Conservation (phyloP, 2,113 vertebrate genomes). For the Nibea coibor region DNA sequence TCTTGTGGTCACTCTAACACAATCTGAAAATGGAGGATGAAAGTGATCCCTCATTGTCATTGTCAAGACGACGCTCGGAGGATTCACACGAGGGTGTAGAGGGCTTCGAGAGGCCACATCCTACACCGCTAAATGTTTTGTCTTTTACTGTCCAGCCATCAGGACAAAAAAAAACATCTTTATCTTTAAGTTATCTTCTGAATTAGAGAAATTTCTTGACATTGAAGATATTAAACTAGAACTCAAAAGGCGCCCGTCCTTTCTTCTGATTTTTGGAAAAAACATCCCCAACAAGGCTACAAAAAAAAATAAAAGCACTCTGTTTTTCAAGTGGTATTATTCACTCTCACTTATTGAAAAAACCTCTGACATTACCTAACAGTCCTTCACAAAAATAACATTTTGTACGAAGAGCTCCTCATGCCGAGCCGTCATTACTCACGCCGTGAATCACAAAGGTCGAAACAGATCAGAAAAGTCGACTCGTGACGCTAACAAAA, state of each 20-base stretch:
- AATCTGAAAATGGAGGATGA: slow-evolving; percentile 58
- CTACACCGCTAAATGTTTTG: background rate
- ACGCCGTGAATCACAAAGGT: slow-evolving; percentile 60
- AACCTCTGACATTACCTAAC: slow-evolving; percentile 56
- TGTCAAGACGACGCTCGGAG: background rate
- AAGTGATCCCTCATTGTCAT: slow-evolving; percentile 51
- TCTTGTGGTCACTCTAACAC: slow-evolving; percentile 82
- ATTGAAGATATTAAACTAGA: background rate
- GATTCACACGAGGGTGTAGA: background rate
- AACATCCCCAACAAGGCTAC: slow-evolving; percentile 6
- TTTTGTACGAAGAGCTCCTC: slow-evolving; percentile 54
- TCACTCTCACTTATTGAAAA: slow-evolving; percentile 29
- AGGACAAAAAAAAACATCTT: background rate
- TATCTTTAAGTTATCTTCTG: background rate
- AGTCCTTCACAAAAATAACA: slow-evolving; percentile 50
- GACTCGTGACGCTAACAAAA: background rate
- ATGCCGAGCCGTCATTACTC: slow-evolving; percentile 54
- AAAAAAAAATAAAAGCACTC: slow-evolving; percentile 2
- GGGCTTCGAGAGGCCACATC: background rate
- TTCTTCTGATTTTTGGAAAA: background rate
- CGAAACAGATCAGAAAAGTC: slow-evolving; percentile 18
- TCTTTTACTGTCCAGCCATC: background rate
- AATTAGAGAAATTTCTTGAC: background rate
- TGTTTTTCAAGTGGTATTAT: slow-evolving; percentile 2
- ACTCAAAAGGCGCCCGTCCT: background rate